A percentile compares a stretch with the other conserved stretches of the same genome.
phyloP scores from a whole-genome alignment of 2,797 vertebrate species.

The Sparus aurata region DNA sequence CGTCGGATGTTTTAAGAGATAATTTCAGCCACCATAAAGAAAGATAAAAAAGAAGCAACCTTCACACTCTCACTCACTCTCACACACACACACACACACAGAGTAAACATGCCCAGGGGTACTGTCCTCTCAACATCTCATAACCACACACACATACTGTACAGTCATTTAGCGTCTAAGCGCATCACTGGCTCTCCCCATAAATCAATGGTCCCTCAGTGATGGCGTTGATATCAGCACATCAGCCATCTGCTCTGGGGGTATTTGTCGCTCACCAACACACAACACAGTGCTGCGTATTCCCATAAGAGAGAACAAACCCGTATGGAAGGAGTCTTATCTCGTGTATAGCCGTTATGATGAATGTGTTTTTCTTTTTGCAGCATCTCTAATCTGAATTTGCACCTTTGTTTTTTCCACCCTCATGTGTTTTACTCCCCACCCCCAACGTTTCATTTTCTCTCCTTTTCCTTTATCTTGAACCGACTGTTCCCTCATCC shows the following conservation, averaged over 20 bases:
- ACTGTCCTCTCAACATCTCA: constrained; percentile 20
- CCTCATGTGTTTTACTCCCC: constrained; percentile 1
- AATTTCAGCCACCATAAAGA: not conserved
- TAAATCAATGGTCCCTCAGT: constrained; percentile 66
- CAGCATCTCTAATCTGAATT: constrained; percentile 22
- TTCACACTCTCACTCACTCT: no score
- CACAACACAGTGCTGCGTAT: constrained; percentile 14
- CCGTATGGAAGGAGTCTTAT: constrained; percentile 2
- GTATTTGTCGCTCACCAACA: constrained; percentile 40
- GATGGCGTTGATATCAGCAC: constrained; percentile 66
- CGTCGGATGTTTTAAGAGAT: constrained; percentile 23
- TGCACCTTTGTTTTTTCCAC: constrained; percentile 12
- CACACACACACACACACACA: constrained; percentile 11
- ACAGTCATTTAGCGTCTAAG: constrained; percentile 39
- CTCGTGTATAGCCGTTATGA: constrained; percentile 27
- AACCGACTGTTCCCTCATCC: not conserved
- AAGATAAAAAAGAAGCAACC: no score
- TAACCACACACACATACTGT: constrained; percentile 28
- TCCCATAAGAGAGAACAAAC: constrained; percentile 42
- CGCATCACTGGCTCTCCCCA: constrained; percentile 47
- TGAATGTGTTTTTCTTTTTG: constrained; percentile 37
- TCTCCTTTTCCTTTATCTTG: not conserved
- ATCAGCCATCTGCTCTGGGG: constrained; percentile 75
- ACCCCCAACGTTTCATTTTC: not conserved
- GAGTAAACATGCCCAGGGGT: constrained; percentile 32